Conservation (phyloP, 1,140 invertebrate species). For the Drosophila arawakana region DNA sequence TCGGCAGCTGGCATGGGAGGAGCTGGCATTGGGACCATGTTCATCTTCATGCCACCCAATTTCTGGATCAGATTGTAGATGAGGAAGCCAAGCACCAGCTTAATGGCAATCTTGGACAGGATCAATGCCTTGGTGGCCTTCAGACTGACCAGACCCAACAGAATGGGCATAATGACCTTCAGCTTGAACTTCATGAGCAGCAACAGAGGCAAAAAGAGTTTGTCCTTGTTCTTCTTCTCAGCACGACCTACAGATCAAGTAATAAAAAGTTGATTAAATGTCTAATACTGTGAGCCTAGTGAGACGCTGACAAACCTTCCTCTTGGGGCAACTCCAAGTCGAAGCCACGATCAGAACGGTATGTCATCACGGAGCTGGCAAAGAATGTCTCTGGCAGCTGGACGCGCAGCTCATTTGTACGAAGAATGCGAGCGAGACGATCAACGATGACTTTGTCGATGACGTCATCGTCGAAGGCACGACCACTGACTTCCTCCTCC, state of each 20-base stretch:
- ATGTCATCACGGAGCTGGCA: slow-evolving; percentile 88
- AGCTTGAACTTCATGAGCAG: slow-evolving; percentile 92
- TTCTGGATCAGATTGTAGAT: slow-evolving; percentile 91
- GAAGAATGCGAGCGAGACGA: slow-evolving; percentile 88
- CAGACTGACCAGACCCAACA: slow-evolving; percentile 90
- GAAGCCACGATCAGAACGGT: slow-evolving; percentile 88
- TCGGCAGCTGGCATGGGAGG: slow-evolving; percentile 85
- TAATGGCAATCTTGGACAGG: slow-evolving; percentile 92
- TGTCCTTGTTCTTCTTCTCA: slow-evolving; percentile 89
- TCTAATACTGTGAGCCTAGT: slow-evolving; percentile 25
- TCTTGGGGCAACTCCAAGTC: slow-evolving; percentile 86
- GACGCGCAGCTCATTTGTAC: slow-evolving; percentile 89
- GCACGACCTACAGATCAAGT: slow-evolving; percentile 63
- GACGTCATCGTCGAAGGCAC: slow-evolving; percentile 86
- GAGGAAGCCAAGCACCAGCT: slow-evolving; percentile 91
- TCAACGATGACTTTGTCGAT: slow-evolving; percentile 91
- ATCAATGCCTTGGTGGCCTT: slow-evolving; percentile 93
- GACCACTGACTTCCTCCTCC: slow-evolving; percentile 87
- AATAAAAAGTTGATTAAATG: neutral
- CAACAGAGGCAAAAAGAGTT: slow-evolving; percentile 91
- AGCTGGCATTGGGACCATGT: slow-evolving; percentile 86
- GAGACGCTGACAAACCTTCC: slow-evolving; percentile 80
- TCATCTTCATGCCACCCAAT: slow-evolving; percentile 90
- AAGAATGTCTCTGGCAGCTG: slow-evolving; percentile 90
- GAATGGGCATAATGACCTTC: slow-evolving; percentile 93